Base-by-base conservation (phyloP, 2,113 vertebrate species). In the Engraulis encrasicolus region DNA sequence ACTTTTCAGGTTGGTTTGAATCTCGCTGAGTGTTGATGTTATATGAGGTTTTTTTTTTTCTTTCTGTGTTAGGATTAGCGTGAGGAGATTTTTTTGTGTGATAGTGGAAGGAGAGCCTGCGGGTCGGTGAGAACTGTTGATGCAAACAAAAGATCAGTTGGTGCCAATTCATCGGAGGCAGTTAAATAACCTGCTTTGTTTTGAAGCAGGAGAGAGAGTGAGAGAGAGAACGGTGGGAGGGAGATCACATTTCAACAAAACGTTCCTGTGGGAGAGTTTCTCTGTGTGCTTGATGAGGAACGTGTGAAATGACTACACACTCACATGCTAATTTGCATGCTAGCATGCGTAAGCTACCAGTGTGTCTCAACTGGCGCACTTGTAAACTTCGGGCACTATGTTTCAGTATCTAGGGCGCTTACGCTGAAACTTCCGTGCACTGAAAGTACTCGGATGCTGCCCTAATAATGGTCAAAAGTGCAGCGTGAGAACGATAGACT, bases 81-180 rank as follows among this genome's bases (percentile, higher is more conserved):
- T 15, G 23, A 74, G 66, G 91, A 92, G 91, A 89, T 88, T 40
- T n/a, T n/a, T n/a, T n/a, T n/a, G n/a, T 54, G 79, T 84, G 23
- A 84, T 87, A 79, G 78, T n/a, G 66, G 82, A 37, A 82, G 27
- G 86, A 77, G 86, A 78, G 84, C 84, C 82, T 81, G 71, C 84
- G 78, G 49, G 78, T 40, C 37, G 58, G 84, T 84, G 86, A 89
- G 82, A 86, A 82, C 54, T 82, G 66, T 85, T 27, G 80, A 85
- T 4, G 38, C 12, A 84, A 82, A 86, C 84, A 87, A 87, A 84
- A 50, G 66, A 80, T 74, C 66, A 74, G 66, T 74, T 74, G 66
- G 66, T 74, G 66, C 66, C 66, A 74, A 81, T 31, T 81, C 79
- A 81, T 81, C 58, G 54, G 38, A 82, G 34, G 78, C 27, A 54